A percentile compares a stretch with the other conserved stretches of the same genome.
Evolutionary conservation across 1,140 invertebrate species (phyloP).

Genomic region (Ostrea edulis): DNA sequence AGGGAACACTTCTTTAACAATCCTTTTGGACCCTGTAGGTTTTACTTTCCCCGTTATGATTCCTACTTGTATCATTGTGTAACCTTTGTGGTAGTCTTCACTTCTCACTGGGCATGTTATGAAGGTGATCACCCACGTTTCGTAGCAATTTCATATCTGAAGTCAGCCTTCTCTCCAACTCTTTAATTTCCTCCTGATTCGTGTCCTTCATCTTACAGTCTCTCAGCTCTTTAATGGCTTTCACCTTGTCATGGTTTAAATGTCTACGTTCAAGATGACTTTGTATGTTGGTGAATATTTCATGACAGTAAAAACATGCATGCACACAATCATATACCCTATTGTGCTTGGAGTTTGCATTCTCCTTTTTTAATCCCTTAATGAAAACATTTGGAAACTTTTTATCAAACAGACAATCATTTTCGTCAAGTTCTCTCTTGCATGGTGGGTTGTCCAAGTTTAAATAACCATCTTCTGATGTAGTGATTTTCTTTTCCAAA

Average conservation of each 20-base stretch:
- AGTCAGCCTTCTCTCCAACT: slow-evolving; percentile 3
- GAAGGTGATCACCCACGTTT: slow-evolving; percentile 34
- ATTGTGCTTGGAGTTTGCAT: slow-evolving; percentile 47
- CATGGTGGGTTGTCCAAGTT: no score
- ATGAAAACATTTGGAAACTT: slow-evolving; percentile 39
- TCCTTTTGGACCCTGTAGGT: background rate
- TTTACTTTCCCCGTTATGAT: slow-evolving; percentile 30
- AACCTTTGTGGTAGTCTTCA: slow-evolving; percentile 32
- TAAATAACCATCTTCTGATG: no score
- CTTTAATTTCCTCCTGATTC: background rate
- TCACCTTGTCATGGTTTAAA: slow-evolving; percentile 14
- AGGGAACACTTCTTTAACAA: slow-evolving; percentile 42
- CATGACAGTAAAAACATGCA: slow-evolving; percentile 43
- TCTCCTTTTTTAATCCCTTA: slow-evolving; percentile 20
- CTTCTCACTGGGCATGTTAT: slow-evolving; percentile 38
- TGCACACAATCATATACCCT: slow-evolving; percentile 48
- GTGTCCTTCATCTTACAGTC: slow-evolving; percentile 24
- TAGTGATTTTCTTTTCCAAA: no score
- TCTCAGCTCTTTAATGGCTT: slow-evolving; percentile 13
- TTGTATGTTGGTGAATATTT: slow-evolving; percentile 46
- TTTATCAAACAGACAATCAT: no score
- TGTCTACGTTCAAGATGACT: slow-evolving; percentile 46
- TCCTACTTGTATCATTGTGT: slow-evolving; percentile 24
- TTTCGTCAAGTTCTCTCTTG: no score
- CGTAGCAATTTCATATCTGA: slow-evolving; percentile 8